These are phyloP conservation scores for Dipodomys stephensi DNA, from an alignment of 2,113 vertebrate species.

Conservation along the genomic window DNA sequence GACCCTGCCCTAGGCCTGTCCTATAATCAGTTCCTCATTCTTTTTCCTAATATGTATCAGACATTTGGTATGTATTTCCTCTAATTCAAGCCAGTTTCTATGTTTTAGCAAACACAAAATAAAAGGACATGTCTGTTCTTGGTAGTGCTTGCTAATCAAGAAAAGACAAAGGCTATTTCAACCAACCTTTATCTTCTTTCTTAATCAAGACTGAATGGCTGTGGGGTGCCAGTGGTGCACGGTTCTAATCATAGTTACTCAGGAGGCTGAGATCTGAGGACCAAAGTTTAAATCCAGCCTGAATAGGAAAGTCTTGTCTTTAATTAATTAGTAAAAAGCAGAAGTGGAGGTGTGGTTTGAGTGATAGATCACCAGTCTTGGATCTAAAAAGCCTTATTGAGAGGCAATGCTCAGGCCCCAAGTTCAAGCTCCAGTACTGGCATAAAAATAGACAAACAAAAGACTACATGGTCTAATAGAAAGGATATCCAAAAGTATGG, in stretches of 20 bases:
- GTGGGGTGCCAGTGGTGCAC: no score
- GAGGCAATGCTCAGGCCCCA: no score
- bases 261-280: no score
- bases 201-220: background rate
- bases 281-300: no score
- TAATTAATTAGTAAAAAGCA: no score
- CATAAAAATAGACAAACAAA: no score
- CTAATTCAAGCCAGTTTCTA: constrained; percentile 33
- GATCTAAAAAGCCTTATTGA: no score
- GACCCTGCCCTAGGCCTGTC: background rate
- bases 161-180: constrained; percentile 13
- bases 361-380: no score
- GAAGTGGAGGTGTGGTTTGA: no score
- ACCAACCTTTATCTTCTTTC: background rate
- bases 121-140: background rate
- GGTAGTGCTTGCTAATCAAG: background rate
- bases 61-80: constrained; percentile 33
- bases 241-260: no score
- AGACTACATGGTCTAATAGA: background rate
- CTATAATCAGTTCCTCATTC: background rate
- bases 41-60: background rate
- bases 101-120: constrained; percentile 1
- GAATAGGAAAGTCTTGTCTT: no score
- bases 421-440: no score
- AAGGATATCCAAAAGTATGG: background rate